These are phyloP conservation scores for Siderastrea radians DNA, from an alignment of 92 coral and sea anemone species.

Conservation along the genomic window DNA sequence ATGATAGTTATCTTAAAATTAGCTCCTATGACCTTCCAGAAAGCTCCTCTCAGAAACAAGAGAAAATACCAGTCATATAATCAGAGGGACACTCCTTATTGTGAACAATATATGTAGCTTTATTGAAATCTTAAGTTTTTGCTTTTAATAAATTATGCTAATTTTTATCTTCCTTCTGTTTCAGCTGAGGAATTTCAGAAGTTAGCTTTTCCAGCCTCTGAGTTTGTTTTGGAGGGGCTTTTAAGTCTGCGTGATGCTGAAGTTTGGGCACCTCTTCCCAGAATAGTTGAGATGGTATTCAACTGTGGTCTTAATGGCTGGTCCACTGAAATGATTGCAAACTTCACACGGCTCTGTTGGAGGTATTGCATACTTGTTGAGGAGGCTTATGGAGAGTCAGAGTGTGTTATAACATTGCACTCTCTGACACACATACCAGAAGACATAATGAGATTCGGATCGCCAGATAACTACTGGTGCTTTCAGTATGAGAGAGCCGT, in stretches of 20 bases:
- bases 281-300: conserved; percentile 53
- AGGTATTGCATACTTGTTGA: conserved; percentile 67
- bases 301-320: conserved; percentile 62
- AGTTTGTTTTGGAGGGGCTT: conserved; percentile 58
- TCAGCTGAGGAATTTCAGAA: conserved; percentile 71
- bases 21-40: too few relatives aligned
- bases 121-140: too few relatives aligned
- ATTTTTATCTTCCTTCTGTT: conserved; percentile 23
- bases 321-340: conserved; percentile 58
- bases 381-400: conserved; percentile 54
- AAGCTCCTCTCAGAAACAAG: too few relatives aligned
- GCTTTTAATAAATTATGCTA: too few relatives aligned
- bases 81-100: too few relatives aligned
- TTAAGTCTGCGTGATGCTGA: conserved; percentile 36
- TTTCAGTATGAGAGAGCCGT: conserved; percentile 65
- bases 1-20: too few relatives aligned
- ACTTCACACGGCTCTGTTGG: conserved; percentile 53
- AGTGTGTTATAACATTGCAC: conserved; percentile 46
- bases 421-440: conserved; percentile 59
- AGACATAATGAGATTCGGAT: conserved; percentile 54
- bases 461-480: conserved; percentile 66
- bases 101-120: too few relatives aligned
- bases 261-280: conserved; percentile 71
- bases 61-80: too few relatives aligned
- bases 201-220: conserved; percentile 68